Percentiles rank a stretch among this genome's conserved stretches.
Evolutionary conservation across 2,113 vertebrate genomes (phyloP).

Genomic region (Galemys pyrenaicus): DNA sequence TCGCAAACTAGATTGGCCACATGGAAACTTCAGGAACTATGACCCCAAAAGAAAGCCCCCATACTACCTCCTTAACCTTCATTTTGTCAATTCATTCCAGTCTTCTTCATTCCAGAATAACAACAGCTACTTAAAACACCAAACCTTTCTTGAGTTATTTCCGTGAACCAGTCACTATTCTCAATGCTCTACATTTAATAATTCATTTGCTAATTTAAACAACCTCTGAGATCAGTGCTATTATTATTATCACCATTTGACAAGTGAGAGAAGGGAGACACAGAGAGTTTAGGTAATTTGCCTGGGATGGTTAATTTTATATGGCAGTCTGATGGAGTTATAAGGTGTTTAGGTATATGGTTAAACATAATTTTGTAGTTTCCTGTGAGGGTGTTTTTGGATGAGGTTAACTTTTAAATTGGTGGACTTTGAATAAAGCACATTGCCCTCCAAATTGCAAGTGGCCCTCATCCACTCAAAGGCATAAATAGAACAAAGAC

Average conservation of each 20-base stretch:
- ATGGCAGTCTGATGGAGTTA: background rate
- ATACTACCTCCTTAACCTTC: background rate
- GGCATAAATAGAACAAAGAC: background rate
- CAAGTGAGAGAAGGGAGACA: background rate
- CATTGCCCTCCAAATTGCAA: background rate
- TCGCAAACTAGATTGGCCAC: background rate
- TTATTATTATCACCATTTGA: background rate
- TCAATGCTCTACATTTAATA: background rate
- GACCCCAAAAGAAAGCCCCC: background rate
- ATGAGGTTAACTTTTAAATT: background rate
- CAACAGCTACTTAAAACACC: background rate
- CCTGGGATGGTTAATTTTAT: background rate
- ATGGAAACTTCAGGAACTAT: background rate
- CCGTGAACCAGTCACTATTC: background rate
- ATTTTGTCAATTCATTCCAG: background rate
- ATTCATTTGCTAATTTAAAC: background rate
- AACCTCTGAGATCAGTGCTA: background rate
- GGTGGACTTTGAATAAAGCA: background rate
- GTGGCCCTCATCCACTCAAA: background rate
- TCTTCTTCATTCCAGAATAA: background rate
- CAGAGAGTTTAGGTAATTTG: background rate
- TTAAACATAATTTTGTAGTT: background rate
- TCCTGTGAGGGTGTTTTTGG: background rate
- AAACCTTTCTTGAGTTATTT: background rate
- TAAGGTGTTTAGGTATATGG: background rate